Conservation (phyloP, 2,797 vertebrate genomes). For the Alcedo quadribrachys region DNA sequence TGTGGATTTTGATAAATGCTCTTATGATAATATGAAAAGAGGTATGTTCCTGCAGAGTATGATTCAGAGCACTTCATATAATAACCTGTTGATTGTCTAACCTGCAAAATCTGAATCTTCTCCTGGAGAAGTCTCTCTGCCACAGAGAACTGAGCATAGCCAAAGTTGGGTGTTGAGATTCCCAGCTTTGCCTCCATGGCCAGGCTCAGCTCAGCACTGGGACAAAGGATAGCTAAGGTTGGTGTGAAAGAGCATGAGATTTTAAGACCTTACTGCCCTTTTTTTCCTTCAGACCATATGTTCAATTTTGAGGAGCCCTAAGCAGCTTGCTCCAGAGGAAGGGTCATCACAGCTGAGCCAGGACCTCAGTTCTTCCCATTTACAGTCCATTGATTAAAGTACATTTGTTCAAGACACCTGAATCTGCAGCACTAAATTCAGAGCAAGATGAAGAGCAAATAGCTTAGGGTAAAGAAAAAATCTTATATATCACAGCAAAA, state of each 20-base stretch:
- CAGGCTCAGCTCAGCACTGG: not conserved
- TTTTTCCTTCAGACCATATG: not conserved
- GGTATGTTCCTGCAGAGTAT: not conserved
- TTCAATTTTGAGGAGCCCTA: not conserved
- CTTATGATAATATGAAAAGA: not conserved
- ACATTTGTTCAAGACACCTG: not conserved
- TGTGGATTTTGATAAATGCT: not conserved
- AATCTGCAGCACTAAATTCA: not conserved
- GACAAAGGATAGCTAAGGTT: not conserved
- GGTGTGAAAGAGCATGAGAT: not conserved
- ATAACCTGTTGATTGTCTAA: not conserved
- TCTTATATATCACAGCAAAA: not conserved
- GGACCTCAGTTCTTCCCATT: not conserved
- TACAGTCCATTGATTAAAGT: not conserved
- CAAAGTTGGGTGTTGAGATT: not conserved
- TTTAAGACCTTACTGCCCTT: not conserved
- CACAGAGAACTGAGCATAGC: not conserved
- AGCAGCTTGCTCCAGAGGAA: not conserved
- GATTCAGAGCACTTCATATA: not conserved
- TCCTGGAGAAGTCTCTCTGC: not conserved
- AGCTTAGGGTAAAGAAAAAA: not conserved
- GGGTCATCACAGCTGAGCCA: not conserved
- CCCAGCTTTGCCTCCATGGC: not conserved
- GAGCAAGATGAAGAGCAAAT: not conserved
- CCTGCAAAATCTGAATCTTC: not conserved